Base-by-base conservation (phyloP, 2,888 invertebrate species). In the Ischnus inquisitorius region DNA sequence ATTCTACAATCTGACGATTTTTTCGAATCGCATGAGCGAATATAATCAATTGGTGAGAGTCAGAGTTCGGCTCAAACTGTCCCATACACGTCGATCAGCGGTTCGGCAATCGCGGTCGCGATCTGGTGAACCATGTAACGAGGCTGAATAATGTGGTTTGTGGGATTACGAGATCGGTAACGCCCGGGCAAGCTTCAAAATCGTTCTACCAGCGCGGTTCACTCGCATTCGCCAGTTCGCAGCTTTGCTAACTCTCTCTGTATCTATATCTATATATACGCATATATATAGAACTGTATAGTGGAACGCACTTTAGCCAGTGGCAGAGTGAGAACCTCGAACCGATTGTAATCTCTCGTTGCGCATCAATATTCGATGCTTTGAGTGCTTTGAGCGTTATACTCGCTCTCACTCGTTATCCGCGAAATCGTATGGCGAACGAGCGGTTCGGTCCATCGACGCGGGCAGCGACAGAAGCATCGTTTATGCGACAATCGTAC, bases 61-160 rank as follows among this genome's bases (percentile, higher is more conserved):
- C 76, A 69, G 51, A 76, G 43, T 34, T 34, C 19, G 48, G 48
- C 14, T 39, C 48, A 28, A 68, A 75, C 25, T 51, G 57, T 74
- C 60, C 10, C 39, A 64, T 39, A 39, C 28, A 19, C 28, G 41
- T 48, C 68, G 71, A 57, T 34, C 34, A 65, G 57, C 79, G 68
- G 68, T 79, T 25, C 69, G 62, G 76, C 79, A 83, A 77, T 79
- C 82, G 83, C 46, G 65, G 67, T 69, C 82, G 48, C 77, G 78
- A 85, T 82, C 82, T 82, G 82, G 69, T 80, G 82, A 84, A 85
- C 83, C 82, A 85, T 86, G 85, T 86, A 86, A 86, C 85, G 74
- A 79, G 84, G 82, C 82, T 57, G 82, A 82, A 82, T 77, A 77
- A 82, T 82, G 77, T 43, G 77, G 82, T 83, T 78, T 74, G 54